Evolutionary conservation across 2,888 invertebrate genomes (phyloP).

Genomic region (Trachelus troglodyta): DNA sequence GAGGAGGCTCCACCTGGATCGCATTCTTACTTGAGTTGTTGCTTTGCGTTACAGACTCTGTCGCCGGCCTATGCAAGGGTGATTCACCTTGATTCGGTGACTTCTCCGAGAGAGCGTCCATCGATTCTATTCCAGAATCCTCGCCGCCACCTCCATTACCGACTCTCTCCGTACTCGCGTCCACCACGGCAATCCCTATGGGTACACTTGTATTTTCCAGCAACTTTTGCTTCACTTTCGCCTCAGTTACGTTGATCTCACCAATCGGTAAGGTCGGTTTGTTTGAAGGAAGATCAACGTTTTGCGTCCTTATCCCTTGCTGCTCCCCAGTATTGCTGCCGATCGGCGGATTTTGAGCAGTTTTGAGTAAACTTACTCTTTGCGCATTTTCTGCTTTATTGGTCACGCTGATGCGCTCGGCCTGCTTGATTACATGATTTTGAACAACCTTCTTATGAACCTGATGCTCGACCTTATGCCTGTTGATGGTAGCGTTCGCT

Average conservation of each 20-base stretch:
- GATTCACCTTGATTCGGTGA: constrained; percentile 89
- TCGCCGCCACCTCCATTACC: constrained; percentile 74
- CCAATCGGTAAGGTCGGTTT: constrained; percentile 63
- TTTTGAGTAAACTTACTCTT: constrained; percentile 56
- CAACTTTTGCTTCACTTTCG: constrained; percentile 72
- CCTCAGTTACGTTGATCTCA: constrained; percentile 68
- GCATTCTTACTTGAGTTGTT: constrained; percentile 52
- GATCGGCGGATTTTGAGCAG: constrained; percentile 37
- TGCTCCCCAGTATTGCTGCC: constrained; percentile 34
- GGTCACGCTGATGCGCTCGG: constrained; percentile 18
- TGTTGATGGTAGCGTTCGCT: constrained; percentile 41
- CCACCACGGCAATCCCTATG: constrained; percentile 36
- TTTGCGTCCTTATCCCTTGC: constrained; percentile 23
- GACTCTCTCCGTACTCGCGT: constrained; percentile 47
- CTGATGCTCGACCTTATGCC: constrained; percentile 49
- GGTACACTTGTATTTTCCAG: constrained; percentile 65
- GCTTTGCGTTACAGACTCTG: constrained; percentile 46
- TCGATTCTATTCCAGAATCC: constrained; percentile 92
- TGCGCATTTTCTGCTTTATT: constrained; percentile 48
- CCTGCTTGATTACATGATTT: constrained; percentile 51
- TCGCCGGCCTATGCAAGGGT: constrained; percentile 69
- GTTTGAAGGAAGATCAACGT: constrained; percentile 23
- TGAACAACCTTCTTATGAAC: constrained; percentile 48
- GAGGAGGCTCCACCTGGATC: constrained; percentile 63
- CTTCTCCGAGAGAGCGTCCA: constrained; percentile 94